phyloP scores from a whole-genome alignment of 2,888 invertebrate genomes.

The Aricia artaxerxes region DNA sequence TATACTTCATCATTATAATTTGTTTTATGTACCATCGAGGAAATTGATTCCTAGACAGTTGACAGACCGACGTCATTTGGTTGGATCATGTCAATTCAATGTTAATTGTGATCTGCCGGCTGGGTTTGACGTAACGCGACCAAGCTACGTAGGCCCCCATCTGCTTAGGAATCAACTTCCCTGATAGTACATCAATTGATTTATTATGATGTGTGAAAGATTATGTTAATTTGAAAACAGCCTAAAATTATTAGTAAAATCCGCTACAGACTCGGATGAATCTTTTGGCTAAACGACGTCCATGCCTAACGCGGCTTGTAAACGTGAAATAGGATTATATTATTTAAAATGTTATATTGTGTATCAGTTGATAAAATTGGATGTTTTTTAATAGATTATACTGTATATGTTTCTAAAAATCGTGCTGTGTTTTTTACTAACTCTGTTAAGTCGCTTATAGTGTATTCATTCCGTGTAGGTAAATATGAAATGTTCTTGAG shows the following conservation, averaged over 20 bases:
- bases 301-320: not conserved
- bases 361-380: not conserved
- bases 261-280: not conserved
- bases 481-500: not conserved
- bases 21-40: not conserved
- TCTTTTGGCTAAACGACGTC: not conserved
- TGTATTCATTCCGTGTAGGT: constrained; percentile 7
- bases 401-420: not conserved
- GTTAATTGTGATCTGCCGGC: no score
- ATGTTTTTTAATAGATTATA: not conserved
- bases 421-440: constrained; percentile 1
- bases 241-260: not conserved
- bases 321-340: not conserved
- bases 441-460: not conserved
- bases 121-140: no score
- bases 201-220: not conserved
- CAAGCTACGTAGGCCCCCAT: no score
- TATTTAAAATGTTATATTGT: constrained; percentile 5
- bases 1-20: not conserved
- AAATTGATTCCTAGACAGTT: no score
- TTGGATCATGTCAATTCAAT: no score
- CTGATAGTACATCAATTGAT: not conserved
- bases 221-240: not conserved
- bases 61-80: no score
- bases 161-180: no score